A percentile compares a stretch with the other conserved stretches of the same genome.
Evolutionary conservation across 2,888 invertebrate genomes (phyloP).

Genomic region (Phengaris alcon): DNA sequence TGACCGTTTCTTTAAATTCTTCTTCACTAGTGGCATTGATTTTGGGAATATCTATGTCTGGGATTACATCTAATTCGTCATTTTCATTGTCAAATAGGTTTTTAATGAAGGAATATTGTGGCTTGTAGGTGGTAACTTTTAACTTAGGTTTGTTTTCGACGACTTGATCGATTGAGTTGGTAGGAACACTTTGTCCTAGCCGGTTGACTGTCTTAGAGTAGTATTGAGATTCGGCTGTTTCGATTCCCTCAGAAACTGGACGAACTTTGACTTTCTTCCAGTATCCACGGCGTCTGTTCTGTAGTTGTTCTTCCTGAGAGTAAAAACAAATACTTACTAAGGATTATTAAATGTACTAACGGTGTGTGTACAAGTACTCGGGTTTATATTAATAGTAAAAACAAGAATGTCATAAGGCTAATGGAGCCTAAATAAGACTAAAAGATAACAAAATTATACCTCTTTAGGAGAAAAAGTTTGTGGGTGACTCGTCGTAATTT

Average conservation of each 20-base stretch:
- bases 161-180: constrained; percentile 51
- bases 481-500: constrained; percentile 50
- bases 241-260: constrained; percentile 82
- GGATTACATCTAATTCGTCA: constrained; percentile 46
- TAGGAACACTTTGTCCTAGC: constrained; percentile 56
- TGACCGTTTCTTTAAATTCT: constrained; percentile 35
- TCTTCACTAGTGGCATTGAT: constrained; percentile 38
- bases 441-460: constrained; percentile 48
- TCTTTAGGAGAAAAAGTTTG: constrained; percentile 50
- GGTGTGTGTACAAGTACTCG: too few species aligned
- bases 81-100: constrained; percentile 54
- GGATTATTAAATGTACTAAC: background rate
- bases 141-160: constrained; percentile 50
- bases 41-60: constrained; percentile 59
- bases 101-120: constrained; percentile 55
- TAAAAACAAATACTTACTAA: constrained; percentile 8
- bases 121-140: constrained; percentile 66
- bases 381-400: too few species aligned
- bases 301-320: constrained; percentile 56
- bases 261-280: constrained; percentile 86
- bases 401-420: too few species aligned
- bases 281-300: constrained; percentile 81
- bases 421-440: too few species aligned
- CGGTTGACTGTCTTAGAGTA: constrained; percentile 80
- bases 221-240: constrained; percentile 88